Evolutionary conservation across 2,797 vertebrate species (phyloP), one percentile per base, ranked within the genome.

Genomic region (Lophius americanus): DNA sequence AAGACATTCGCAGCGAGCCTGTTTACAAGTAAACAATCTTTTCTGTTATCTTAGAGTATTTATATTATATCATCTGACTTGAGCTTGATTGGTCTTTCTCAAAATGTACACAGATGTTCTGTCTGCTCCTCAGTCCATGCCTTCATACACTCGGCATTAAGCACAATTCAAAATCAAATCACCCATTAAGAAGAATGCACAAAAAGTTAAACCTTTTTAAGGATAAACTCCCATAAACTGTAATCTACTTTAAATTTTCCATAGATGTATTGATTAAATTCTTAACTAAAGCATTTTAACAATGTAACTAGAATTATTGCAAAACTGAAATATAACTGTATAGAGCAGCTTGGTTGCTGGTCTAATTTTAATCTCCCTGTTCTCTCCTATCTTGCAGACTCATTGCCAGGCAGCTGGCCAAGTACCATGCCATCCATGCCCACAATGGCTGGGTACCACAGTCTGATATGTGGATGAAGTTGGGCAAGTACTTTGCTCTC

Each of bases 361-460:
- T 60, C 10, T 56, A 10, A 53, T 59, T 55, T 1, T 42, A 42
- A 41, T 11, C 5, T 1, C 60, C 10, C 7, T 3, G 5, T 70
- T 78, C 39, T 63, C n/a, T 14, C 51, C 41, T 49, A 39, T 9
- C 37, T 53, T 83, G 51, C 78, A 99, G 98, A 81, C 94, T 97
- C 8, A 99, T 99, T 88, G 96, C 97, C 37, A 92, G 95, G 69
- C 97, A 98, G 74, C 92, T 99, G 84, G 97, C 98, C 70, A 99
- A 98, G 93, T 98, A 99, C 82, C 98, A 99, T 51, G 95, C 95
- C 80, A 99, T 99, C 81, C 98, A 99, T 79, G 98, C 98, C 33
- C 98, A 99, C 78, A 99, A 99, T 46, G 98, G 97, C 78, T 99
- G 97, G 97, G 95, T 98, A 65, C 98, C 98, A 6, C 97, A 96